Base-by-base conservation (phyloP, 2,888 invertebrate species). In the Lottia scabra region DNA sequence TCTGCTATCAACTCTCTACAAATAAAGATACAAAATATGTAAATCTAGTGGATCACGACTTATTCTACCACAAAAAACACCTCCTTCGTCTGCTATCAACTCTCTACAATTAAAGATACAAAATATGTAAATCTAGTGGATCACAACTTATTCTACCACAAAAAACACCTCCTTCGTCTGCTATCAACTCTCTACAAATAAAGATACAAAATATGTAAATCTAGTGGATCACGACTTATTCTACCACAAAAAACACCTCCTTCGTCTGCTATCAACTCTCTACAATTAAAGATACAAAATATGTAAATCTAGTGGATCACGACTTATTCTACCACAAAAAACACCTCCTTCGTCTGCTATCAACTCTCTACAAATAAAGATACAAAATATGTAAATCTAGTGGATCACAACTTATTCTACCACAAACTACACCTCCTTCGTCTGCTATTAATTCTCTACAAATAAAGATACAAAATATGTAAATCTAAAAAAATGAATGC, bases 141-240 rank as follows among this genome's bases (percentile, higher is more conserved):
- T 79, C 78, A 72, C 89, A 89, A 27, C 81, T 74, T 75, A 86
- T 83, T 73, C 86, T 77, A 65, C 87, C 87, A 69, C 87, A 87
- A 26, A 86, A 75, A 3, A 86, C 75, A 8, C 84, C 83, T 15
- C 83, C 82, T 15, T 82, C 79, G 27, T 75, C 76, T 13, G 73
- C 62, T 1, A 78, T 72, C 65, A 75, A 70, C 46, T 68, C 73
- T 15, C 75, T 75, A 65, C 67, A 62, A 23, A 67, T 27, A 23
- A 10, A 66, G 56, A n/a, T 23, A 44, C 16, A 63, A 19, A 19
- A 62, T 38, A 38, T 38, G 5, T 8, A 2, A 38, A 38, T 8
- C 1, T 38, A 8, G 5, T 8, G 38, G 10, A 4, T 79, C 78
- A 72, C 89, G 89, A 30, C 81, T 74, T 75, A 86, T 83, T 72